Base-by-base conservation (phyloP, 30 jellyfish, hydroid and myxozoan genomes). In the Morbakka virulenta region DNA sequence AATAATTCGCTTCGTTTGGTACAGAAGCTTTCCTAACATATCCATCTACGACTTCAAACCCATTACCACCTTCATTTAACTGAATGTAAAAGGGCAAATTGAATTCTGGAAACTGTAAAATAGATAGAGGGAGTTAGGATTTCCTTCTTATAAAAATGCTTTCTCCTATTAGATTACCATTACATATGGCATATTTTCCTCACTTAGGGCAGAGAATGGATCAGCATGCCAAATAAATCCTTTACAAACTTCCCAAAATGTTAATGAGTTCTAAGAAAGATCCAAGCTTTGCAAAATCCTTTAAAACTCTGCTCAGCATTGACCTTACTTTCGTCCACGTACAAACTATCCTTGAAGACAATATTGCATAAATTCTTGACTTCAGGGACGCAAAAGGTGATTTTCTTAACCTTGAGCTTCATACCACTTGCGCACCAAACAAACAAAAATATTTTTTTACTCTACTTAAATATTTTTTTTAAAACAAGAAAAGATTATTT, bases 341-440 rank as follows among this genome's bases (percentile, higher is more conserved):
- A n/a, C 34, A 81, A 3, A 14, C 86, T 80, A 1, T 53, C 64
- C 17, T 50, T 24, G n/a, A 82, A 52, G 62, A 82, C 79, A 24
- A 82, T 34, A 47, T 70, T 87, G 29, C 88, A 87, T 31, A 82
- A 47, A 63, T 52, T 71, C 14, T 52, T 23, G 6, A 71, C 88
- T 49, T 72, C 36, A 4, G 69, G 63, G 3, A 52, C 74, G 12
- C 82, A 51, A 72, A 82, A 82, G 25, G 66, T 20, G 48, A 81
- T 57, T 57, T 82, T 82, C 26, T 4, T 28, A 34, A 29, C 85
- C 26, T 83, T 83, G 14, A 76, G 62, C 74, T 50, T 66, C 4
- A 77, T 64, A 6, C 64, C 30, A 13, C 62, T 80, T 32, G 74
- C 26, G 80, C 80, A 35, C 25, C 51, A 26, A 1, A 72, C 41